Evolutionary conservation across 2,888 invertebrate species (phyloP).

Genomic region (Malthinus flaveolus): DNA sequence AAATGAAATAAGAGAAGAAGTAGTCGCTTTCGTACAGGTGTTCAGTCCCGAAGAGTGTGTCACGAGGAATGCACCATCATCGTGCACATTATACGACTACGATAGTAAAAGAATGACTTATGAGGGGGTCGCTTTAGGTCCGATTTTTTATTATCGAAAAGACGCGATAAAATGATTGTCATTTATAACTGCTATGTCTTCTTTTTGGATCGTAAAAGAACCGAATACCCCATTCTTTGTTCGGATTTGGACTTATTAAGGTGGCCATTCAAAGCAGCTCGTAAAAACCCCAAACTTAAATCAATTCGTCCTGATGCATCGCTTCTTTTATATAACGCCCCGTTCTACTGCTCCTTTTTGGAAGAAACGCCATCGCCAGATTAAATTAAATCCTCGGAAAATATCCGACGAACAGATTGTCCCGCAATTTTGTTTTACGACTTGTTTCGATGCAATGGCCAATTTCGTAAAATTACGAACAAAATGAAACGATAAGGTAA

Average conservation of each 20-base stretch:
- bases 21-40: slow-evolving; percentile 17
- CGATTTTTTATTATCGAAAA: slow-evolving; percentile 33
- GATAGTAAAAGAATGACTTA: background rate
- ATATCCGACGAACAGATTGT: slow-evolving; percentile 5
- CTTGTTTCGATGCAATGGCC: background rate
- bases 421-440: slow-evolving; percentile 4
- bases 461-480: background rate
- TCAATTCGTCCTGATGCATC: slow-evolving; percentile 16
- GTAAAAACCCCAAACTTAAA: slow-evolving; percentile 24
- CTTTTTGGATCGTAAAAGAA: slow-evolving; percentile 20
- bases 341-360: slow-evolving; percentile 1
- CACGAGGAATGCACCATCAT: slow-evolving; percentile 17
- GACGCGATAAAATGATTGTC: slow-evolving; percentile 35
- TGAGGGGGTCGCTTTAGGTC: slow-evolving; percentile 25
- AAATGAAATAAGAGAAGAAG: slow-evolving; percentile 15
- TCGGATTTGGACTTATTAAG: slow-evolving; percentile 23
- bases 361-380: slow-evolving; percentile 11
- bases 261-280: slow-evolving; percentile 25
- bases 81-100: background rate
- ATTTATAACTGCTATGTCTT: slow-evolving; percentile 32
- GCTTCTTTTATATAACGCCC: slow-evolving; percentile 15
- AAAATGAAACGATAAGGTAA: too few species aligned
- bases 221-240: slow-evolving; percentile 14
- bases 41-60: slow-evolving; percentile 20
- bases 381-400: slow-evolving; percentile 14